Evolutionary conservation across 2,113 vertebrate species (phyloP).

Genomic region (Nothobranchius kuhntae): DNA sequence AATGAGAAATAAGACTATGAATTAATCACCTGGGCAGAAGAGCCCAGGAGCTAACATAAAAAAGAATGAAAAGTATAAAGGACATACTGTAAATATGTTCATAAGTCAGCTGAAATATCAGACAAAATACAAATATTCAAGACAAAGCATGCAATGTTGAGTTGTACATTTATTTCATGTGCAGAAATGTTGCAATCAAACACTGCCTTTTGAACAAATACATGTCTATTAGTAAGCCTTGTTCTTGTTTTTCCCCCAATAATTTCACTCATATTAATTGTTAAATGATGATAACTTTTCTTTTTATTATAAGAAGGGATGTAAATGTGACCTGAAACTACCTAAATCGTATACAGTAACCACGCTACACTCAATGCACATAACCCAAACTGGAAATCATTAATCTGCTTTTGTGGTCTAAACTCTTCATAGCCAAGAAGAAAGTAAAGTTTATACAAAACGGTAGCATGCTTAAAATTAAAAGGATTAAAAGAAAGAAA

Average conservation of each 20-base stretch:
- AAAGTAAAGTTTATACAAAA: slow-evolving; percentile 12
- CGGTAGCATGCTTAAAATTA: slow-evolving; percentile 6
- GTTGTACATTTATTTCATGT: slow-evolving; percentile 73
- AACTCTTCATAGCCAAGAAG: slow-evolving; percentile 6
- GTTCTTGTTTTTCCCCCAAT: background rate
- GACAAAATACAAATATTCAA: slow-evolving; percentile 63
- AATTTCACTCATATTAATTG: background rate
- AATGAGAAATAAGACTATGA: background rate
- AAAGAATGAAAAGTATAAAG: background rate
- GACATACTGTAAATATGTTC: background rate
- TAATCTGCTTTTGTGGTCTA: slow-evolving; percentile 1
- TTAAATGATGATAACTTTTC: too few species aligned
- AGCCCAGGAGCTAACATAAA: background rate
- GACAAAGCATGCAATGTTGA: slow-evolving; percentile 79
- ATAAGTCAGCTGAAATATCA: slow-evolving; percentile 22
- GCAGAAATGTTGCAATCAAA: slow-evolving; percentile 59
- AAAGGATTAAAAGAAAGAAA: slow-evolving; percentile 13
- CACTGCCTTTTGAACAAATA: slow-evolving; percentile 41
- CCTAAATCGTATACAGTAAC: too few species aligned
- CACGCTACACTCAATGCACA: too few species aligned
- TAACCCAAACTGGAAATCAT: too few species aligned
- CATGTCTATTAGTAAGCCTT: background rate
- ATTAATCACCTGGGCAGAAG: background rate
- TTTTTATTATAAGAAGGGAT: too few species aligned
- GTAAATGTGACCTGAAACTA: too few species aligned